Percentiles rank a stretch among this genome's conserved stretches.
Conservation (phyloP, 2,113 vertebrate species). For the Lathamus discolor region DNA sequence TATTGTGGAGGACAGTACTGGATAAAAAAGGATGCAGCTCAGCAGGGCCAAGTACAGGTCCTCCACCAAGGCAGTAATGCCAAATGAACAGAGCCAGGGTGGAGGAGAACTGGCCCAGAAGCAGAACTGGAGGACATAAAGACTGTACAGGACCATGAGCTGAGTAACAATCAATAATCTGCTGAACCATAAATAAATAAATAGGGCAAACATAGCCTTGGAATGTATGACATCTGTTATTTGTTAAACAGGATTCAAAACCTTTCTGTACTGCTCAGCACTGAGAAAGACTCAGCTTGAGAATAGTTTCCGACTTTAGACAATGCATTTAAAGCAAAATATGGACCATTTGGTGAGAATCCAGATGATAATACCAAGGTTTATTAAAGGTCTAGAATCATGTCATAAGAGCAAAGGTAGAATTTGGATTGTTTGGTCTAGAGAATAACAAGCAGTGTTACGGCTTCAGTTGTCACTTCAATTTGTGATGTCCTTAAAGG, state of each 20-base stretch:
- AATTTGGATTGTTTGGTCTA: neutral
- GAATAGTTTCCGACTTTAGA: neutral
- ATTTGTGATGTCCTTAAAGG: neutral
- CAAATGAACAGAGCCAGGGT: neutral
- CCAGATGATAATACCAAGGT: neutral
- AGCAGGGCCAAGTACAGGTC: neutral
- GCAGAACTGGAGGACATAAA: neutral
- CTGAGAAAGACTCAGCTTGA: neutral
- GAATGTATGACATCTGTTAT: neutral
- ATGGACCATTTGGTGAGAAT: neutral
- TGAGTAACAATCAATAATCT: conserved; percentile 18
- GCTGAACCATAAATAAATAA: neutral
- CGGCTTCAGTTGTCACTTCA: neutral
- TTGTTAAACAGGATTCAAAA: neutral
- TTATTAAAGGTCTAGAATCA: neutral
- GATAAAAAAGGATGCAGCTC: neutral
- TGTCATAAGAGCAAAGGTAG: neutral
- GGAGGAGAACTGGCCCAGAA: neutral
- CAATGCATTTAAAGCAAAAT: neutral
- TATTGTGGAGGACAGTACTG: neutral
- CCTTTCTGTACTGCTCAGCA: neutral
- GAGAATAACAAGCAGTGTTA: neutral
- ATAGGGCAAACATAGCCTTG: neutral
- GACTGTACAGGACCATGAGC: neutral
- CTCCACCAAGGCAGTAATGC: neutral